Evolutionary conservation across 2,113 vertebrate genomes (phyloP).

Genomic region (Nibea albiflora): DNA sequence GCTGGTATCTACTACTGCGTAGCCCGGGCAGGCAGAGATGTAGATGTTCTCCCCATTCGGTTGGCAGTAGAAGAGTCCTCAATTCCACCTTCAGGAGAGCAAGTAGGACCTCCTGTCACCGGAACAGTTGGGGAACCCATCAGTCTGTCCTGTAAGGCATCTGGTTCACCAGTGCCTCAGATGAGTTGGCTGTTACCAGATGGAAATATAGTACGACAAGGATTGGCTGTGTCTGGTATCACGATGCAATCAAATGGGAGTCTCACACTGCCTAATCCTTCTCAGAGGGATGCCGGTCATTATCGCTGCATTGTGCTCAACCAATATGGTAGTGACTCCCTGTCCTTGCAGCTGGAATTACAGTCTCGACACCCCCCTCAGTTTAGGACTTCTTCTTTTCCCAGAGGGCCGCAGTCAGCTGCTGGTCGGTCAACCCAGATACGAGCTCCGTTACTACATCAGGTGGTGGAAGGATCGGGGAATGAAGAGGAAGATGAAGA

Average conservation of each 20-base stretch:
- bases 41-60: slow-evolving; percentile 80
- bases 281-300: slow-evolving; percentile 84
- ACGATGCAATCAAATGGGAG: slow-evolving; percentile 85
- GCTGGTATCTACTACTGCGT: slow-evolving; percentile 90
- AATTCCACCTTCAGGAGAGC: slow-evolving; percentile 69
- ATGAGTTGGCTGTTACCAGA: slow-evolving; percentile 91
- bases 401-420: slow-evolving; percentile 82
- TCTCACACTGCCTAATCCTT: slow-evolving; percentile 83
- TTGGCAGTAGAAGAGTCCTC: slow-evolving; percentile 85
- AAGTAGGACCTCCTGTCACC: slow-evolving; percentile 70
- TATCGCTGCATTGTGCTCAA: slow-evolving; percentile 92
- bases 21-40: slow-evolving; percentile 82
- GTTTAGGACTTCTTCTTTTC: slow-evolving; percentile 74
- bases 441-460: slow-evolving; percentile 71
- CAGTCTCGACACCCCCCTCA: slow-evolving; percentile 72
- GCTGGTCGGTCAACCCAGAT: slow-evolving; percentile 78
- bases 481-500: slow-evolving; percentile 69
- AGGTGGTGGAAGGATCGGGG: slow-evolving; percentile 88
- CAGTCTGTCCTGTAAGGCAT: slow-evolving; percentile 82
- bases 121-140: slow-evolving; percentile 84
- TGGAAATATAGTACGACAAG: slow-evolving; percentile 73
- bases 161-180: slow-evolving; percentile 85
- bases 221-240: slow-evolving; percentile 78
- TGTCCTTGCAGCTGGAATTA: slow-evolving; percentile 84
- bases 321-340: slow-evolving; percentile 85